Base-by-base conservation (phyloP, 1,140 invertebrate genomes). In the Sarcophaga peregrina region DNA sequence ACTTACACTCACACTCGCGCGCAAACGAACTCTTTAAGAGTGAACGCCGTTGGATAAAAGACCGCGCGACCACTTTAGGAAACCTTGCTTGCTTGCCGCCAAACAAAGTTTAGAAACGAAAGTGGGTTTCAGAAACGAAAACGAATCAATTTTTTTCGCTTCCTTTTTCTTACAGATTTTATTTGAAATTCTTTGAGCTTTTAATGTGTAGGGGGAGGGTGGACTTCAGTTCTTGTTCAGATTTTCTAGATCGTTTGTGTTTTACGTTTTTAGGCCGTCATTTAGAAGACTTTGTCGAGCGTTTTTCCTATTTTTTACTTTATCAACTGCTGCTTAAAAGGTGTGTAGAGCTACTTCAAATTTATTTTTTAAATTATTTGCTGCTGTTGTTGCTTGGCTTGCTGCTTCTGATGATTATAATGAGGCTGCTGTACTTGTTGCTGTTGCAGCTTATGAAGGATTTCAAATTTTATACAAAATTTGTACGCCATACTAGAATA, bases 281-380 rank as follows among this genome's bases (percentile, higher is more conserved):
- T 78, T 78, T 78, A 78, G 20, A 48, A 76, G 74, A 76, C 74
- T 76, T 76, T 76, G 74, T 76, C 74, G 9, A 7, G n/a, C 48
- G 13, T 7, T 62, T 62, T 17, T n/a, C 17, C 8, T 68, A 17
- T 68, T 20, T 68, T 8, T 68, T 25, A 5, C 20, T 68, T 68
- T 25, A 7, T 68, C 25, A 4, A 8, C 20, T 68, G 6, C 62
- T 68, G 20, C 4, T 2, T 37, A 37, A 37, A 37, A 37, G 25
- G 25, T 1, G 25, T 2, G 25, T 4, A 78, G 47, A 47, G 47
- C 75, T n/a, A 50, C 75, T 50, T 76, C n/a, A 5, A 13, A n/a
- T 58, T 68, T 25, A 10, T 68, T 37, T 37, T 68, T 68, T 20
- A 68, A 20, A 7, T 68, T 25, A 68, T 68, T 37, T 68, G 20